A percentile compares a stretch with the other conserved stretches of the same genome.
Evolutionary conservation across 2,797 vertebrate genomes (phyloP).

Genomic region (Cossypha polioptera): DNA sequence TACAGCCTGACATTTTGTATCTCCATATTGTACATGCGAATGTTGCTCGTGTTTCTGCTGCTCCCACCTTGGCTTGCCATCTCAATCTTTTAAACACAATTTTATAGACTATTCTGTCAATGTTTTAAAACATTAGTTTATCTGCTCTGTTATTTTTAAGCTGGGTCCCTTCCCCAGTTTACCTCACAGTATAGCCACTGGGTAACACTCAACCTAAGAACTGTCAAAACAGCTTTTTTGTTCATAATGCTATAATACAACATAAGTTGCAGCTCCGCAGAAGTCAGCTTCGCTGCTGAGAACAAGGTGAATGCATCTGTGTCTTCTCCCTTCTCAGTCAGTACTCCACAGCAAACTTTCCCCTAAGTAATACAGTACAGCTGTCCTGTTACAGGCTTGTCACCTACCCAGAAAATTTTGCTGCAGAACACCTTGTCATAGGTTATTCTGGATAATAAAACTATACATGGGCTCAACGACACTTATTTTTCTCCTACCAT

Average conservation of each 20-base stretch:
- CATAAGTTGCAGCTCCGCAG: accelerated
- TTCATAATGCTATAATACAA: neutral
- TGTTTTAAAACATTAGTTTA: neutral
- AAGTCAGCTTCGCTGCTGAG: neutral
- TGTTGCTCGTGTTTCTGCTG: neutral
- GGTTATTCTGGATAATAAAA: neutral
- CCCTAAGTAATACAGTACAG: neutral
- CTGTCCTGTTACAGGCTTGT: neutral
- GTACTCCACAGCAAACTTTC: neutral
- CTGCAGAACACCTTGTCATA: neutral
- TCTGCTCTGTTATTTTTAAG: neutral
- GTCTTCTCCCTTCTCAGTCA: neutral
- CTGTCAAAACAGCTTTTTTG: neutral
- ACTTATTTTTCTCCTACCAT: accelerated
- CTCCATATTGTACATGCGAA: neutral
- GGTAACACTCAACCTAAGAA: neutral
- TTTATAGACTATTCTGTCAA: neutral
- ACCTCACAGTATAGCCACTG: neutral
- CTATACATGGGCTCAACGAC: neutral
- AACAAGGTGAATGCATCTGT: neutral
- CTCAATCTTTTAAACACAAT: neutral
- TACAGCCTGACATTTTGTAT: neutral
- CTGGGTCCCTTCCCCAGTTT: neutral
- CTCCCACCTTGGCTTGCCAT: neutral
- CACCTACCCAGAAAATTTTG: neutral